phyloP scores from a whole-genome alignment of 2,888 invertebrate genomes.

The Hyposoter dolosus region DNA sequence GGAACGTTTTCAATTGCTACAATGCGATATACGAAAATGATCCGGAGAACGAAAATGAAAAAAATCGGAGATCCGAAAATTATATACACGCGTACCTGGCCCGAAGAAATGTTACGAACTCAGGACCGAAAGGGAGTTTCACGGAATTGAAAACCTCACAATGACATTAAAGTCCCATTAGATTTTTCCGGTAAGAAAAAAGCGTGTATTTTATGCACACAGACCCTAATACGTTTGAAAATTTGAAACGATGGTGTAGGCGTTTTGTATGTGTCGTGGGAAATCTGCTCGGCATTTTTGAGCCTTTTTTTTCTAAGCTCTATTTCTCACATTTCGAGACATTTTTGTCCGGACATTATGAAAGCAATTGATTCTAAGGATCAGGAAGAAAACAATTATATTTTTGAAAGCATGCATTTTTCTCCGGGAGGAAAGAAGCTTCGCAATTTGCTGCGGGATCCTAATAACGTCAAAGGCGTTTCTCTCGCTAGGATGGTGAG shows the following conservation, averaged over 20 bases:
- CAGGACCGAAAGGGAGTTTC: constrained; percentile 6
- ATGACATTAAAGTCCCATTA: constrained; percentile 78
- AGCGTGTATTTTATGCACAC: constrained; percentile 39
- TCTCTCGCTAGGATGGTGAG: neutral
- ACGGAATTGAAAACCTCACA: constrained; percentile 66
- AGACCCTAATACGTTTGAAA: neutral
- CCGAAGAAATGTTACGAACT: constrained; percentile 5
- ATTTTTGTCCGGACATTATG: constrained; percentile 27
- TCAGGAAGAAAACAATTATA: constrained; percentile 35
- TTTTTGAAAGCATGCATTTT: constrained; percentile 24
- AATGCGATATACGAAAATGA: neutral
- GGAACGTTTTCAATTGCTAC: neutral
- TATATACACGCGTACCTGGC: neutral
- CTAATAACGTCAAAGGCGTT: constrained; percentile 39
- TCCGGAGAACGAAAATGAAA: neutral
- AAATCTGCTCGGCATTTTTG: constrained; percentile 26
- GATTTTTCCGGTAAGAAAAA: constrained; percentile 58
- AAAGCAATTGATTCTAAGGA: constrained; percentile 48
- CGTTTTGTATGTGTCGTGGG: constrained; percentile 38
- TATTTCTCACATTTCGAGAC: constrained; percentile 18
- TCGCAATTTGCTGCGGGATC: constrained; percentile 28
- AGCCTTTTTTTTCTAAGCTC: neutral
- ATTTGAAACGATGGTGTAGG: neutral
- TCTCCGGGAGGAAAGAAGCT: constrained; percentile 8
- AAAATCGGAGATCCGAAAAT: constrained; percentile 17